phyloP scores from a whole-genome alignment of 2,888 invertebrate species.

The Acanthococcus lagerstroemiae region DNA sequence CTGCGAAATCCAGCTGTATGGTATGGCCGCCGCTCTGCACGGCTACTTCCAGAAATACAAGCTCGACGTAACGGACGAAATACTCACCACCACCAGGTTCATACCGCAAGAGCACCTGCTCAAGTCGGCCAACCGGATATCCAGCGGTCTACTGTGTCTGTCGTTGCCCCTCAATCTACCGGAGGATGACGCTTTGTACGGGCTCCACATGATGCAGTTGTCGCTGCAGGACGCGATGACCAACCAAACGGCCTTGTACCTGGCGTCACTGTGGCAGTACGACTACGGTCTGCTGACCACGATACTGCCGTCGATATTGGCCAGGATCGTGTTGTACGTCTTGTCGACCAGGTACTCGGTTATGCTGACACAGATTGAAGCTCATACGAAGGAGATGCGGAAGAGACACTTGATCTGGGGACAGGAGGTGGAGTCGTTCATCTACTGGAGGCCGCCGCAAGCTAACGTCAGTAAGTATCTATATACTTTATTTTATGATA shows the following conservation, averaged over 20 bases:
- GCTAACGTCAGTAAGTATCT: constrained; percentile 59
- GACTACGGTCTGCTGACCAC: constrained; percentile 52
- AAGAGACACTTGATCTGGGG: constrained; percentile 50
- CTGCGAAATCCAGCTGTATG: constrained; percentile 54
- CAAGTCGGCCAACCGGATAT: constrained; percentile 37
- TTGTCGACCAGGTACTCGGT: constrained; percentile 58
- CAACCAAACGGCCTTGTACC: constrained; percentile 48
- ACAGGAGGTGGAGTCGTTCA: constrained; percentile 51
- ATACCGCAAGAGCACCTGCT: constrained; percentile 50
- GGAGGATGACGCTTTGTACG: constrained; percentile 42
- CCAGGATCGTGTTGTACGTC: constrained; percentile 51
- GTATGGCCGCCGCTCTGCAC: constrained; percentile 53
- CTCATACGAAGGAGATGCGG: constrained; percentile 41
- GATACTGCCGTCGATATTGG: constrained; percentile 49
- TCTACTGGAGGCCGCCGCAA: constrained; percentile 66
- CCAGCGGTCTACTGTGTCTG: constrained; percentile 55
- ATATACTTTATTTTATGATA: neutral
- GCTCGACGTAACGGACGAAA: constrained; percentile 48
- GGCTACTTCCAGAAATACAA: constrained; percentile 47
- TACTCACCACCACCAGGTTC: constrained; percentile 55
- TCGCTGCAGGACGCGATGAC: constrained; percentile 43
- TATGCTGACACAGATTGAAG: constrained; percentile 50
- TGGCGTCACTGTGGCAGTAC: constrained; percentile 47
- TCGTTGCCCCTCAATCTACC: constrained; percentile 48
- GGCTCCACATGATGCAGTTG: constrained; percentile 43